phyloP scores from a whole-genome alignment of 2,797 vertebrate genomes.

The Emydoidea blandingii region DNA sequence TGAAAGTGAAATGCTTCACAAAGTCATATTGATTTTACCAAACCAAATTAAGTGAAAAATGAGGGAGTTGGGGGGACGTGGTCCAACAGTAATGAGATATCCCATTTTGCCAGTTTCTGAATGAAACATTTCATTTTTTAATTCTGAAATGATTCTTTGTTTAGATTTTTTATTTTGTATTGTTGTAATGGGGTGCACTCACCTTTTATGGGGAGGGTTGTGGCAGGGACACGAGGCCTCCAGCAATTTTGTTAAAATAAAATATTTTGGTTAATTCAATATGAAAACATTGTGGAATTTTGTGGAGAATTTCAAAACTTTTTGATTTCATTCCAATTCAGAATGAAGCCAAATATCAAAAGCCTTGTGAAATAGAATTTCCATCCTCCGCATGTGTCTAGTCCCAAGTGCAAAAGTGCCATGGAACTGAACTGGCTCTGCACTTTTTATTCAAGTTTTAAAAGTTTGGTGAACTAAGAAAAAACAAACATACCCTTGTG shows the following conservation, averaged over 20 bases:
- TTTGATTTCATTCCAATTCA: conserved; percentile 7
- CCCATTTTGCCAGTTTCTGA: not conserved
- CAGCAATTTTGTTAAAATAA: not conserved
- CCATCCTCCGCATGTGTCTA: not conserved
- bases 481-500: not conserved
- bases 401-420: not conserved
- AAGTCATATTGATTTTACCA: not conserved
- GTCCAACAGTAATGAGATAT: not conserved
- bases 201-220: no score
- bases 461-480: not conserved
- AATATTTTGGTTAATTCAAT: not conserved
- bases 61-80: no score
- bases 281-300: not conserved
- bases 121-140: not conserved
- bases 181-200: not conserved
- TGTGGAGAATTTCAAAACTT: not conserved
- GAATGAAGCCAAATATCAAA: not conserved
- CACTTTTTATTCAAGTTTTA: not conserved
- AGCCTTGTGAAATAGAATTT: not conserved
- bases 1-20: not conserved
- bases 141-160: not conserved
- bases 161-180: not conserved
- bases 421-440: not conserved
- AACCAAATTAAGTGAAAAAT: not conserved
- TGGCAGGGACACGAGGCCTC: no score